Evolutionary conservation across 37 sponge, comb jelly and placozoan genomes (phyloP).

Genomic region (Theonella swinhoei): DNA sequence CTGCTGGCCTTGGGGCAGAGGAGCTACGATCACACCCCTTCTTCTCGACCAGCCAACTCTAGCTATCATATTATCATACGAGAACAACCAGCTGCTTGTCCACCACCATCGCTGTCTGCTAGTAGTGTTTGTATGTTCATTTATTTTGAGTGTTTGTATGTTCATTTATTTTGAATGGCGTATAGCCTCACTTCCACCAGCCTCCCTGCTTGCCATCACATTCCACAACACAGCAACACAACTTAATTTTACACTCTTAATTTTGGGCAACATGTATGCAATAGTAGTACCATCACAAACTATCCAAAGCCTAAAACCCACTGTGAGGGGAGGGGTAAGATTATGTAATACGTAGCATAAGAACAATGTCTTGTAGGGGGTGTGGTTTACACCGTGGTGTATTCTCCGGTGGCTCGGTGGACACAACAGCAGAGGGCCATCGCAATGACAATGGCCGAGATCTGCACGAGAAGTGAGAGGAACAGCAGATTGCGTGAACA

Average conservation of each 20-base stretch:
- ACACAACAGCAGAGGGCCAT: not conserved
- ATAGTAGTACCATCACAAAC: too few relatives aligned
- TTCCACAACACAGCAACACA: too few relatives aligned
- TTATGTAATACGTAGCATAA: too few relatives aligned
- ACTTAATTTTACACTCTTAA: too few relatives aligned
- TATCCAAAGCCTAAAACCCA: too few relatives aligned
- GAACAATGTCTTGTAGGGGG: not conserved
- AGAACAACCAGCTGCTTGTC: not conserved
- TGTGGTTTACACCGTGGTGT: not conserved
- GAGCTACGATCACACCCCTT: conserved; percentile 79
- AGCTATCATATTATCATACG: not conserved
- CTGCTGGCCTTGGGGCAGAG: conserved; percentile 65
- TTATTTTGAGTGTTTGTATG: too few relatives aligned
- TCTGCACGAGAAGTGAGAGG: not conserved
- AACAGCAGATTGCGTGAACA: not conserved
- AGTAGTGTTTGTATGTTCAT: not conserved
- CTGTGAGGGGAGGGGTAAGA: too few relatives aligned
- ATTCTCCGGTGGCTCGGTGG: not conserved
- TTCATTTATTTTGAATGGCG: too few relatives aligned
- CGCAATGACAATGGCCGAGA: not conserved
- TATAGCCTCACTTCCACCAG: too few relatives aligned
- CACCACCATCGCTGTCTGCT: not conserved
- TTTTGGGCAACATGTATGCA: too few relatives aligned
- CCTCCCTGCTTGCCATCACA: too few relatives aligned
- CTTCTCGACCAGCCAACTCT: conserved; percentile 24